Evolutionary conservation across 1,140 invertebrate species (phyloP).

Genomic region (Apis cerana): DNA sequence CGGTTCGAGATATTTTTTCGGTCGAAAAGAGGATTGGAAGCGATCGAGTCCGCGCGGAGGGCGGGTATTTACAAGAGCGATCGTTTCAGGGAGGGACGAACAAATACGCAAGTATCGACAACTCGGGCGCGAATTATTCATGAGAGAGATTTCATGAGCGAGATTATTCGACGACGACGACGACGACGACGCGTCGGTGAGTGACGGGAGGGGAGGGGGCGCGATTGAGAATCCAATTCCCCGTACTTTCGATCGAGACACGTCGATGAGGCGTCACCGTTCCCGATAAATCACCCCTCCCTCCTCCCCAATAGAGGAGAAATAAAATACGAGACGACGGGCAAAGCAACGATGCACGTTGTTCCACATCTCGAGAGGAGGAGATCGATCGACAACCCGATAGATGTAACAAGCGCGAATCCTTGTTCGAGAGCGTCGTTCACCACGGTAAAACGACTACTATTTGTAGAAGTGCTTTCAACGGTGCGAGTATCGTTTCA

Average conservation of each 20-base stretch:
- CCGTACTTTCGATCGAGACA: conserved; percentile 43
- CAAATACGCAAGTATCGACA: conserved; percentile 50
- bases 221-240: conserved; percentile 52
- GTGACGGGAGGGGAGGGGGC: conserved; percentile 47
- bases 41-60: neutral
- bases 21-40: no score
- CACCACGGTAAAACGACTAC: neutral
- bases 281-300: conserved; percentile 43
- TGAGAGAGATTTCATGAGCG: conserved; percentile 61
- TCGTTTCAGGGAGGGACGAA: conserved; percentile 18
- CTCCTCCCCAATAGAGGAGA: conserved; percentile 20
- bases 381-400: neutral
- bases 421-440: neutral
- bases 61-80: conserved; percentile 53
- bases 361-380: neutral
- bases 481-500: neutral
- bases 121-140: conserved; percentile 60
- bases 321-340: conserved; percentile 12
- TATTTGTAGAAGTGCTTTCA: neutral
- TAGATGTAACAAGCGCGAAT: neutral
- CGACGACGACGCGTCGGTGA: conserved; percentile 32
- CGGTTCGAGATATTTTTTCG: no score
- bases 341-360: conserved; percentile 1
- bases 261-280: conserved; percentile 8
- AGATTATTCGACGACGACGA: conserved; percentile 59